phyloP scores from a whole-genome alignment of 2,888 invertebrate genomes.

The Synanthedon vespiformis region DNA sequence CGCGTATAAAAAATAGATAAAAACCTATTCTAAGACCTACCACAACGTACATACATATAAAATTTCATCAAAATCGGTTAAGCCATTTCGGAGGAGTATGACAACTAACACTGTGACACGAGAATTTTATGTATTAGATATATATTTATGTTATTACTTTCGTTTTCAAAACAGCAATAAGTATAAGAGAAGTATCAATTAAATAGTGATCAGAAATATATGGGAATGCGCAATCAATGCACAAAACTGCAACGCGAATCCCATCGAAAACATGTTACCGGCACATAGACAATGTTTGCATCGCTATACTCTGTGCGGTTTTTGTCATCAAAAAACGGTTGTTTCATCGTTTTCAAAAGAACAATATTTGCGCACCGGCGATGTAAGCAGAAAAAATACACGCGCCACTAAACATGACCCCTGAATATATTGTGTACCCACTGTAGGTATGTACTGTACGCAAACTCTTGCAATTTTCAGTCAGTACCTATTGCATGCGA shows the following conservation, averaged over 20 bases:
- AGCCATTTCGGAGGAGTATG: too few relatives aligned
- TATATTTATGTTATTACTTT: too few relatives aligned
- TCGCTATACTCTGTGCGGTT: not conserved
- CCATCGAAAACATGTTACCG: conserved; percentile 41
- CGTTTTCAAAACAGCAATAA: too few relatives aligned
- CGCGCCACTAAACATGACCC: not conserved
- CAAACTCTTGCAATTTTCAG: too few relatives aligned
- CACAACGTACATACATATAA: too few relatives aligned
- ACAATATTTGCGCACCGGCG: not conserved
- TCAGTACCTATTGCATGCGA: too few relatives aligned
- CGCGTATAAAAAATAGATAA: too few relatives aligned
- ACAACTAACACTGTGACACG: too few relatives aligned
- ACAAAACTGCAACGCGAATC: conserved; percentile 5
- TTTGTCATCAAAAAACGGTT: not conserved
- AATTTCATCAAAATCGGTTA: too few relatives aligned
- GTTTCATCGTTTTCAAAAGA: not conserved
- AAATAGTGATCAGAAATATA: not conserved
- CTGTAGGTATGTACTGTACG: too few relatives aligned
- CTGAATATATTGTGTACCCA: not conserved
- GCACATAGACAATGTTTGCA: conserved; percentile 29
- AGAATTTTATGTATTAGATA: too few relatives aligned
- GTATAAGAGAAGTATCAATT: not conserved
- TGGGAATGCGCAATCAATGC: not conserved
- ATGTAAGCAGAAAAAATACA: not conserved
- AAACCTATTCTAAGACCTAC: too few relatives aligned